Base-by-base conservation (phyloP, 2,888 invertebrate species). In the Parasteatoda lunata region DNA sequence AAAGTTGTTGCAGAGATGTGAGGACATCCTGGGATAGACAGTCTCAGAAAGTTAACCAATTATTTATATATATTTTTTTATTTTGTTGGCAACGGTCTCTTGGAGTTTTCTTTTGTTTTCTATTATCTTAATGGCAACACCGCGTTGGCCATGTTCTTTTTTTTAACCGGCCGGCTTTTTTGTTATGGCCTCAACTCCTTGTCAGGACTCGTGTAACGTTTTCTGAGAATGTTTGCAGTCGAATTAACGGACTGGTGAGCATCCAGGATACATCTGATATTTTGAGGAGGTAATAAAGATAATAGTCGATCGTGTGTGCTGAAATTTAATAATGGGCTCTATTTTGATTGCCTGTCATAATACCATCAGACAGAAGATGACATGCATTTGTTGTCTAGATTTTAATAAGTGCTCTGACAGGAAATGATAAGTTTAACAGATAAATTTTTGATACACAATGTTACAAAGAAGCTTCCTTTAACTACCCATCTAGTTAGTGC, bases 21-120 rank as follows among this genome's bases (percentile, higher is more conserved):
- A 79, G 47, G 84, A 85, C 84, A 85, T 69, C 76, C 77, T 51
- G 64, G 73, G 65, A 59, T 69, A 70, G 69, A 79, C 79, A 75
- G 59, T 79, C 68, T 73, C 47, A 30, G 66, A 81, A n/a, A 52
- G 30, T n/a, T 45, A 30, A 30, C 45, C 64, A 47, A 11, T 6
- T 66, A 30, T 66, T 45, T 65, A 52, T 82, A 69, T 81, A 54
- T 73, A 45, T 75, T 68, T 72, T 75, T 69, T 15, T 51, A 69
- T 81, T 65, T 59, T 59, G 9, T 11, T n/a, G 9, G 11, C 59
- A 5, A 7, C 8, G 4, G 59, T 13, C 59, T 65, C 70, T 77
- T 75, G 59, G 51, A 15, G 4, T 5, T 64, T 84, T 65, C 75
- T 78, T 73, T 79, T 79, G 75, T 79, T 59, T 59, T 59, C 15